Conservation (phyloP, 2,888 invertebrate species). For the Gymnoscelis rufifasciata region DNA sequence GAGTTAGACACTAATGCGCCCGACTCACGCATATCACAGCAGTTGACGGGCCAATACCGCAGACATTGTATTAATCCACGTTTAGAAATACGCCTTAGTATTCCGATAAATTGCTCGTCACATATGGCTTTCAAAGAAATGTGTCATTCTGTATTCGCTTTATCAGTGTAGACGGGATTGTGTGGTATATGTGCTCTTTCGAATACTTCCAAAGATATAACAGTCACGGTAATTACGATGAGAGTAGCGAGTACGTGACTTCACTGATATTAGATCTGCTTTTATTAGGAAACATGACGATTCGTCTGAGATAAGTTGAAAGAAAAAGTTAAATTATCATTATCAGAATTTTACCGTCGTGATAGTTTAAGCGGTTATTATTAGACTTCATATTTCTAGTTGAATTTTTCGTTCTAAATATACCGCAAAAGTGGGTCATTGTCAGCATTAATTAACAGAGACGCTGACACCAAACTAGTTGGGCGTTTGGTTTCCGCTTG, state of each 20-base stretch:
- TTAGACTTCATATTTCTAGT: not conserved
- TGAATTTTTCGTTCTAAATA: conserved; percentile 3
- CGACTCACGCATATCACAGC: conserved; percentile 30
- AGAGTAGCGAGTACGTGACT: conserved; percentile 9
- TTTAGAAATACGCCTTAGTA: conserved; percentile 11
- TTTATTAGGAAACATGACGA: conserved; percentile 2
- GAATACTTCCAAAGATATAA: conserved; percentile 9
- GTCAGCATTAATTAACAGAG: conserved; percentile 8
- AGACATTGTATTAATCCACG: conserved; percentile 22
- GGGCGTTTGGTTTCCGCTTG: too few species aligned
- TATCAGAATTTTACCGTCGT: conserved; percentile 4
- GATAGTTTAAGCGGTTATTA: conserved; percentile 1
- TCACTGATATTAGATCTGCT: conserved; percentile 3
- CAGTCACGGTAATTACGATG: conserved; percentile 14
- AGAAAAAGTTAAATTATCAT: not conserved
- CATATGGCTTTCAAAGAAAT: conserved; percentile 14
- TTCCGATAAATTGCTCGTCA: conserved; percentile 10
- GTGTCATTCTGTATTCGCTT: conserved; percentile 9
- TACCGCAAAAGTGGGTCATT: conserved; percentile 13
- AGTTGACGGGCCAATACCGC: conserved; percentile 36
- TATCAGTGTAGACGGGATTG: conserved; percentile 9
- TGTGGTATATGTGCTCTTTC: conserved; percentile 4
- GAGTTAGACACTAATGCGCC: conserved; percentile 29
- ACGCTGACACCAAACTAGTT: conserved; percentile 1
- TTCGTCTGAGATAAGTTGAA: not conserved